phyloP scores from a whole-genome alignment of 1,140 invertebrate genomes.

The Wasmannia auropunctata region DNA sequence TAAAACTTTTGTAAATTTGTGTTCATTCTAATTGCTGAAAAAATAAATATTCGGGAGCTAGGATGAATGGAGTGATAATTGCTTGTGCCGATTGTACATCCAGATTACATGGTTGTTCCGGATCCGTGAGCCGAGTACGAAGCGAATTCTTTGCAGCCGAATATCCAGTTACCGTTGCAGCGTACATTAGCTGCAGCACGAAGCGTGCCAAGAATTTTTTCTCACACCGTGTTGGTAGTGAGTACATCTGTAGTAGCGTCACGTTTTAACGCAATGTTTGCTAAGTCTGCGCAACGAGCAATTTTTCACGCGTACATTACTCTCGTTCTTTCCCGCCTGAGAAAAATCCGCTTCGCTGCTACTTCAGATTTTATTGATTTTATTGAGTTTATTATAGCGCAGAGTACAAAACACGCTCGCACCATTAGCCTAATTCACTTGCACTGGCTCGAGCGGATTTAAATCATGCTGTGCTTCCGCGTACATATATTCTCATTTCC shows the following conservation, averaged over 20 bases:
- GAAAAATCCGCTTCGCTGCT: not conserved
- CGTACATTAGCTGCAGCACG: constrained; percentile 24
- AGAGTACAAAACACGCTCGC: constrained; percentile 20
- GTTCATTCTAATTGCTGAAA: constrained; percentile 12
- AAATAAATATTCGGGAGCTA: not conserved
- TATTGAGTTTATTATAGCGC: constrained; percentile 31
- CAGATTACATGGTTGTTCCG: constrained; percentile 23
- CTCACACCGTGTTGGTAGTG: not conserved
- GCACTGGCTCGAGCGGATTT: constrained; percentile 29
- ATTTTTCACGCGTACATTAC: constrained; percentile 20
- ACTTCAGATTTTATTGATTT: constrained; percentile 43
- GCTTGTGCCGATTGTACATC: not conserved
- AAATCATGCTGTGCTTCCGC: constrained; percentile 22
- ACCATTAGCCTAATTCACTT: constrained; percentile 52
- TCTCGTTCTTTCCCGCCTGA: not conserved
- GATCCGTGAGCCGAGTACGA: constrained; percentile 30
- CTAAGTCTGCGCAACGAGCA: constrained; percentile 28
- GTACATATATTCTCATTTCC: constrained; percentile 47
- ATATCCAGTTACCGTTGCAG: constrained; percentile 36
- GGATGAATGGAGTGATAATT: constrained; percentile 36
- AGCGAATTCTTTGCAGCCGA: constrained; percentile 15
- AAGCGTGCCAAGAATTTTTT: constrained; percentile 58
- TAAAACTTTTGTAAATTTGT: constrained; percentile 25
- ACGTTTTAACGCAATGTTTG: constrained; percentile 42
- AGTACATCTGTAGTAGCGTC: not conserved